Conservation (phyloP, 1,140 invertebrate genomes). For the Apis florea region DNA sequence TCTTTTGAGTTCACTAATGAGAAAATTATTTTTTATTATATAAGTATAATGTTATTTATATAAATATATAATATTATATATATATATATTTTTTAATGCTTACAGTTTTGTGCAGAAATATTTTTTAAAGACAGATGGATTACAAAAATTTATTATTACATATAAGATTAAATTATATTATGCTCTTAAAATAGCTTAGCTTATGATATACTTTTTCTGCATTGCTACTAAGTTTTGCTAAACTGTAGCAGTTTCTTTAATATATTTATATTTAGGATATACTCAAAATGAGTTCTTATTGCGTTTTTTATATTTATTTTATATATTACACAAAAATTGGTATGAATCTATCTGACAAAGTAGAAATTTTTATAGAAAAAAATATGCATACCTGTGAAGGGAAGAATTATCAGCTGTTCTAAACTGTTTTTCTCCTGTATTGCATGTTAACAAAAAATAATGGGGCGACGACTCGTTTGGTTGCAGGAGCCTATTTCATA, state of each 20-base stretch:
- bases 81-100: not conserved
- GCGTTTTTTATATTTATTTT: not conserved
- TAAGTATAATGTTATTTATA: no score
- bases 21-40: no score
- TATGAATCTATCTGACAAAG: not conserved
- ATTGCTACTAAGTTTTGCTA: conserved; percentile 32
- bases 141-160: not conserved
- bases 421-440: conserved; percentile 64
- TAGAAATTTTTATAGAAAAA: conserved; percentile 10
- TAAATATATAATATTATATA: no score
- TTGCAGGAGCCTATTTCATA: conserved; percentile 81
- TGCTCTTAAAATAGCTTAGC: conserved; percentile 9
- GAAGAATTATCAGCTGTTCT: conserved; percentile 29
- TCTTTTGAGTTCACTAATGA: no score
- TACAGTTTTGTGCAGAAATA: conserved; percentile 33
- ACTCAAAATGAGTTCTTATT: not conserved
- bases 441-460: conserved; percentile 79
- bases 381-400: conserved; percentile 3
- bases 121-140: conserved; percentile 1
- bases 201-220: conserved; percentile 11
- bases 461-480: conserved; percentile 77
- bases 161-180: not conserved
- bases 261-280: not conserved
- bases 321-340: not conserved
- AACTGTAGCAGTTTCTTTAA: not conserved